Conservation (phyloP, 2,888 invertebrate species). For the Papilio gigon region DNA sequence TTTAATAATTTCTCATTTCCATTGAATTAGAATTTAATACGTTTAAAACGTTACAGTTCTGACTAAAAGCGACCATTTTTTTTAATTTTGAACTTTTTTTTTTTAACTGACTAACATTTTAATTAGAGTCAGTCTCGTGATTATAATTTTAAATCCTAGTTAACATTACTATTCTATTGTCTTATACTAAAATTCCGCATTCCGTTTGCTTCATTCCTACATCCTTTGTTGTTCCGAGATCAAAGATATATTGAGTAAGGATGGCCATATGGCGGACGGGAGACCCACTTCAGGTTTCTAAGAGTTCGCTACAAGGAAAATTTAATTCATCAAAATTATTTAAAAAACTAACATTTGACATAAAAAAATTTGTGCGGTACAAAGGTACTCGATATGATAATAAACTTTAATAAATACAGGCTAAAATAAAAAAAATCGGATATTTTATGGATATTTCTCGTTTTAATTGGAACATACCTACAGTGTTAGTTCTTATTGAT, state of each 20-base stretch:
- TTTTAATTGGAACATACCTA: conserved; percentile 5
- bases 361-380: too few relatives aligned
- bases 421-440: too few relatives aligned
- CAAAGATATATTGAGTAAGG: conserved; percentile 27
- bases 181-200: conserved; percentile 8
- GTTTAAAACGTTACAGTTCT: too few relatives aligned
- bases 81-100: too few relatives aligned
- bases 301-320: background rate
- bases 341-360: too few relatives aligned
- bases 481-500: background rate
- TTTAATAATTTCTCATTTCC: too few relatives aligned
- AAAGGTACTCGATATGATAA: too few relatives aligned
- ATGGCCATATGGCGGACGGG: conserved; percentile 33
- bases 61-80: background rate
- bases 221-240: conserved; percentile 26
- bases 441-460: background rate
- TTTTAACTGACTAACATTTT: background rate
- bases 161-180: background rate
- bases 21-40: too few relatives aligned
- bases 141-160: background rate
- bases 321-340: background rate
- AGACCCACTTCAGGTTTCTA: conserved; percentile 9
- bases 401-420: too few relatives aligned
- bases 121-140: background rate
- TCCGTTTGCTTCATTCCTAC: background rate